Base-by-base conservation (phyloP, 2,888 invertebrate genomes). In the Drosophila ezoana region DNA sequence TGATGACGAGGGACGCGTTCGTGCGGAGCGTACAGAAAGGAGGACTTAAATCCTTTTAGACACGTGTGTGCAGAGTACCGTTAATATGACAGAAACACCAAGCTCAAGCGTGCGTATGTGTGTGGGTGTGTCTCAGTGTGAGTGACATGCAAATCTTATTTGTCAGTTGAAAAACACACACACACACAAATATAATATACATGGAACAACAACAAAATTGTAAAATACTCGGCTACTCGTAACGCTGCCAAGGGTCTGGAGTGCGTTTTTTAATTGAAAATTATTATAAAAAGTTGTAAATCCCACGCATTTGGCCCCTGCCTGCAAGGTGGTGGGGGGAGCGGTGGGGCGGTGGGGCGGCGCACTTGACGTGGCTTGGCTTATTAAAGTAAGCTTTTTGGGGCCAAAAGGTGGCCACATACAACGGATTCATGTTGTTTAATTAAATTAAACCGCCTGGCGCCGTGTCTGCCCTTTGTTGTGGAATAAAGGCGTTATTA, bases 81-180 rank as follows among this genome's bases (percentile, higher is more conserved):
- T 84, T 89, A 81, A 87, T 89, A 87, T 79, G 89, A 89, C 89
- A 89, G 85, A 72, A 79, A 84, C 89, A 84, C 72, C 87, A 85
- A 67, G 81, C 76, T 76, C 81, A 83, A 40, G 72, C 81, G 76
- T 81, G 87, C 75, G 76, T 78, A 52, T 47, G 60, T 53, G 48
- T 49, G 57, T 28, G 57, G 18, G 64, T 3, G 54, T 28, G 45
- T 45, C 47, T 28, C 52, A 47, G 47, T 75, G 72, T 73, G 59
- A 84, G 84, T 87, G 85, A 87, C 81, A 89, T 81, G 87, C 85
- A 89, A 84, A 85, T 84, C 87, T 81, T 81, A 79, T 84, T 83
- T 76, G 85, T 69, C 72, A 66, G 63, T 63, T 67, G 71, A 69
- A 74, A 71, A 76, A 71, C 52, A 59, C 45, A 28, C 28, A 28